Base-by-base conservation (phyloP, 2,113 vertebrate species). In the Aleadryas rufinucha region DNA sequence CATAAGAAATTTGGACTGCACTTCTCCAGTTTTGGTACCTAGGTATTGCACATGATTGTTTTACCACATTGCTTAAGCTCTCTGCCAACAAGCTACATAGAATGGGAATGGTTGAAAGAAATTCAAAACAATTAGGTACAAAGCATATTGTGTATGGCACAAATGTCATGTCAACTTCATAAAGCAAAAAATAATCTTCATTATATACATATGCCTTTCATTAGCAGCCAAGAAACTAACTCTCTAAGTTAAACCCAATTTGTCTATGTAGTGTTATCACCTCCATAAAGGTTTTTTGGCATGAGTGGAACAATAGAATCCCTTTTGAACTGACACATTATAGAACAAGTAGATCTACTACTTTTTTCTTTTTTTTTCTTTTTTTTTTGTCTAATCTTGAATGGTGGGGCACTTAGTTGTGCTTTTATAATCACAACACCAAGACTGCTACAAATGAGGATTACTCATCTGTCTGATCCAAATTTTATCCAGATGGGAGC, bases 11-110 rank as follows among this genome's bases (percentile, higher is more conserved):
- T 60, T 96, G 92, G 90, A 71, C 71, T 71, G 33, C n/a, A 53
- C 21, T 71, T 56, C 64, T 93, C 31, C 20, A 23, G 7, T 81
- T 96, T 90, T 92, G 93, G 88, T 97, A 87, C 92, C 95, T 92
- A 87, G 85, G 86, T 82, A 95, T n/a, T 71, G 85, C 93, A 93
- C 86, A 71, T 89, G 65, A 97, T 96, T 92, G 71, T 84, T 95
- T 96, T 89, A 93, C 83, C 93, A 92, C 37, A 75, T 82, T 95
- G 88, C 53, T 92, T 64, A 71, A 71, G 31, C 28, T 87, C n/a
- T 71, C 56, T 90, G 92, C 90, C 93, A 92, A 20, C 44, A 59
- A 78, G 63, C 52, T 84, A 81, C 68, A 96, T 56, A 90, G 79
- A 52, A 90, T 14, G 30, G 76, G 64, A 75, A 88, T 17, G 41